phyloP scores from a whole-genome alignment of 2,888 invertebrate genomes.

The Nudaria mundana region DNA sequence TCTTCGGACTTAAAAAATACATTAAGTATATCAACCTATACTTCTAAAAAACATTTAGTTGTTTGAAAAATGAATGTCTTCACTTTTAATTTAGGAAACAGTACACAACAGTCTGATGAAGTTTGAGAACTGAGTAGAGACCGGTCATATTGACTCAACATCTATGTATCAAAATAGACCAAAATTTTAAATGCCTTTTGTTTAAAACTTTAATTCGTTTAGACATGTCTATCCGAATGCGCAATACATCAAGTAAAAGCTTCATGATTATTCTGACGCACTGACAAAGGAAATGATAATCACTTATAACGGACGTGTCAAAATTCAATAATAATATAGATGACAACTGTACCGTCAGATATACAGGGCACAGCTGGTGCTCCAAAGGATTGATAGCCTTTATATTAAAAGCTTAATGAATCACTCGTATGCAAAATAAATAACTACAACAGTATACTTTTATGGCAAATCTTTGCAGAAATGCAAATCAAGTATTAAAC shows the following conservation, averaged over 20 bases:
- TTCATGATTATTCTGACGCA: background rate
- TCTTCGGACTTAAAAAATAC: too few relatives aligned
- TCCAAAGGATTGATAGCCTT: slow-evolving; percentile 30
- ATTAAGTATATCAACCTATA: too few relatives aligned
- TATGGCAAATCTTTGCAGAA: slow-evolving; percentile 15
- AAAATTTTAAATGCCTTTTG: too few relatives aligned
- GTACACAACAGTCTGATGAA: too few relatives aligned
- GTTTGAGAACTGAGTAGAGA: too few relatives aligned
- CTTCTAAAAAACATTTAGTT: too few relatives aligned
- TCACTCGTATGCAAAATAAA: slow-evolving; percentile 22
- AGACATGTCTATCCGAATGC: background rate
- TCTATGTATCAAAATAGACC: too few relatives aligned
- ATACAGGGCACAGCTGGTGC: slow-evolving; percentile 24
- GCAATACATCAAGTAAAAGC: background rate
- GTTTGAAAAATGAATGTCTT: too few relatives aligned
- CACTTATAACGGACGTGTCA: slow-evolving; percentile 18
- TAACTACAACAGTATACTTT: slow-evolving; percentile 18
- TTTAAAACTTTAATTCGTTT: too few relatives aligned
- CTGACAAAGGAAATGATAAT: slow-evolving; percentile 6
- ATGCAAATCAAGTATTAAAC: slow-evolving; percentile 33
- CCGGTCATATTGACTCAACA: too few relatives aligned
- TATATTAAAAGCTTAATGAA: slow-evolving; percentile 26
- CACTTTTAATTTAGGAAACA: too few relatives aligned
- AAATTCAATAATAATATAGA: slow-evolving; percentile 15
- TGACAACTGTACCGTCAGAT: slow-evolving; percentile 23